Evolutionary conservation across 2,888 invertebrate species (phyloP), one percentile per base, ranked within the genome.

Genomic region (Aleiodes alternator): DNA sequence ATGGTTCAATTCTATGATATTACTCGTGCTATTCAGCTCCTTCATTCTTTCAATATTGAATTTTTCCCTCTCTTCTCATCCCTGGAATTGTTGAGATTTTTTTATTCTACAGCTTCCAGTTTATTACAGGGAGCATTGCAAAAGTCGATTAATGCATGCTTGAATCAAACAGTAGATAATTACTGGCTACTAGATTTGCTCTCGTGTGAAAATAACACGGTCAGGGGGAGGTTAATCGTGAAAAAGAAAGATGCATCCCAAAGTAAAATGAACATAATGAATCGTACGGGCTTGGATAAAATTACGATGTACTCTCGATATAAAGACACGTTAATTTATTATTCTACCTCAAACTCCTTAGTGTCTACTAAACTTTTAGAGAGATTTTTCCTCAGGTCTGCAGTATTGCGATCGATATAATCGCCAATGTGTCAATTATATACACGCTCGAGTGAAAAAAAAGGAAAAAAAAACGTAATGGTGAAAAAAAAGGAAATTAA

Each of bases 311-410:
- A 50, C 56, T 55, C 64, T 53, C 38, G 57, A 50, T 75, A 66
- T 31, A 71, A n/a, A 55, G 75, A 75, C 75, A 71, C 68, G 56
- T 66, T 75, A 75, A 75, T 75, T 71, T 75, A 71, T 75, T 75
- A 70, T 69, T 53, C 53, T 61, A 56, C 53, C 53, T 51, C 48
- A 38, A 43, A 9, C 16, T 9, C 43, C 9, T 43, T 5, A 43
- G 34, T 56, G 9, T 56, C 56, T 59, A 59, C 59, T 11, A 29
- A 29, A 29, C 56, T 70, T 61, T 70, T 56, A 29, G 56, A 70
- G 64, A 12, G 53, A 69, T 29, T 69, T 31, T 50, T 5, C 34
- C 48, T 69, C 14, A 14, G 59, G 53, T 53, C 29, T 57, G 68
- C 31, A 43, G 7, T 48, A 48, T 29, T 16, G 51, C 69, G 29